Base-by-base conservation (phyloP, 2,797 vertebrate genomes). In the Pangasius sanitwongsei region DNA sequence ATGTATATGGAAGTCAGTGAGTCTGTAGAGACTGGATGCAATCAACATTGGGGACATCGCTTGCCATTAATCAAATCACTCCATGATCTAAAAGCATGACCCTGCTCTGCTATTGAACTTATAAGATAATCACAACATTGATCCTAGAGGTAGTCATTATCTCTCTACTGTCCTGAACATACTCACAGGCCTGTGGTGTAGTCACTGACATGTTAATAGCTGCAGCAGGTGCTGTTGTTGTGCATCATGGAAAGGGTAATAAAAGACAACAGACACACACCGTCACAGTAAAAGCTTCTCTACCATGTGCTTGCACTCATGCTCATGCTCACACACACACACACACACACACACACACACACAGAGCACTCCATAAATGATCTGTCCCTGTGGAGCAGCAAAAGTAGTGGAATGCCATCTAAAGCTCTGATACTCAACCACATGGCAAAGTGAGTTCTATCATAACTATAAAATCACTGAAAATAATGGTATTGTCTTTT, bases 231-330 rank as follows among this genome's bases (percentile, higher is more conserved):
- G 84, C 53, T 86, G 53, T 3, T 63, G 48, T 70, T 86, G 77
- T 70, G 78, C 57, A 59, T 61, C 55, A 61, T 69, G 74, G 87
- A 75, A 80, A 78, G 11, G 50, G 31, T 88, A 78, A 86, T 89
- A 89, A 88, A 89, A 87, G 83, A n/a, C 55, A 88, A 85, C 57
- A 84, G 15, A 83, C 55, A 70, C 84, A 72, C 85, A 85, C 86
- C n/a, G n/a, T 80, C 69, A 77, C 63, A 82, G 53, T 85, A 87
- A 82, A 85, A 83, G 63, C 67, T 53, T 50, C 50, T 67, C 77
- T 63, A 28, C 83, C 70, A 88, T 78, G 57, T 78, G 69, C 67
- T 63, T 23, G 1, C 34, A 15, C 77, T 34, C 59, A 74, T 82
- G 55, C 48, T 55, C 75, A 75, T 65, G 55, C 48, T 55, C 75